Percentiles rank a stretch among this genome's conserved stretches.
Conservation (phyloP, 2,888 invertebrate species). For the Hydroisotoma schaefferi region DNA sequence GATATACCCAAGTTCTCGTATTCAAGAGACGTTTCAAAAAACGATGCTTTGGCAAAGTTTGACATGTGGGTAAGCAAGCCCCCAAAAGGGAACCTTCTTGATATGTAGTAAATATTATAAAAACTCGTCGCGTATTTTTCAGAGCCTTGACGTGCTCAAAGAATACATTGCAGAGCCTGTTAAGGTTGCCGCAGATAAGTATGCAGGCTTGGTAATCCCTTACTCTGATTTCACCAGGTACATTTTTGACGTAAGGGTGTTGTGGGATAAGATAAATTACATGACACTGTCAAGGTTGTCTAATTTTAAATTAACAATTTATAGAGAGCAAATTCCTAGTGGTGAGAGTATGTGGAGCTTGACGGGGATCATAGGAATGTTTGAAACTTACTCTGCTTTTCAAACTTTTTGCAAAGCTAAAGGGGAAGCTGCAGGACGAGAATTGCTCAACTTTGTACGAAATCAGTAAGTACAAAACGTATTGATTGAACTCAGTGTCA, state of each 20-base stretch:
- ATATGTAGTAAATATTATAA: no score
- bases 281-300: not conserved
- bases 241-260: no score
- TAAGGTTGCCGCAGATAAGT: slow-evolving; percentile 35
- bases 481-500: no score
- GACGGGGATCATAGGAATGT: slow-evolving; percentile 49
- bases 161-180: not conserved
- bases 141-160: not conserved
- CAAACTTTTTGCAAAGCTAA: slow-evolving; percentile 48
- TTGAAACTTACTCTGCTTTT: slow-evolving; percentile 50
- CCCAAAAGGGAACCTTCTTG: no score
- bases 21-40: no score
- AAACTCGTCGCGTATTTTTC: no score
- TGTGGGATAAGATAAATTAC: slow-evolving; percentile 12
- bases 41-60: no score
- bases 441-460: slow-evolving; percentile 47
- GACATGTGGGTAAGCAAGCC: no score
- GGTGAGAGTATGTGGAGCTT: slow-evolving; percentile 45
- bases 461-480: slow-evolving; percentile 47
- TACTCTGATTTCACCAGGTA: slow-evolving; percentile 44
- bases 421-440: slow-evolving; percentile 46
- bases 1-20: slow-evolving; percentile 46
- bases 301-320: no score
- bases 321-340: slow-evolving; percentile 48
- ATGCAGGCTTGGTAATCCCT: slow-evolving; percentile 47